Percentiles rank a stretch among this genome's conserved stretches.
phyloP scores from a whole-genome alignment of 2,888 invertebrate species.

The Pharmacophagus antenor region DNA sequence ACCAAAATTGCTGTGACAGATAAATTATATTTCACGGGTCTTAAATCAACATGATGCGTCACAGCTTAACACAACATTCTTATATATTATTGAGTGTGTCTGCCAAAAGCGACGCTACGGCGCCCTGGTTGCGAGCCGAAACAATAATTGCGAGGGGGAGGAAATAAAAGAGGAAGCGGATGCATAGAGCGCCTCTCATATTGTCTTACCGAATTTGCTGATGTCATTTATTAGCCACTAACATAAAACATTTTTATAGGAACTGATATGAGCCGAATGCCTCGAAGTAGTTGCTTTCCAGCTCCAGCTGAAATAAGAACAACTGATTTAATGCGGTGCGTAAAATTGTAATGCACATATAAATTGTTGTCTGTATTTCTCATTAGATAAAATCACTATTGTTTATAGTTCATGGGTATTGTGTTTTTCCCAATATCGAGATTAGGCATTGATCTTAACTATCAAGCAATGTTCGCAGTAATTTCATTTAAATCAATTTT shows the following conservation, averaged over 20 bases:
- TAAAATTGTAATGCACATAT: slow-evolving; percentile 64
- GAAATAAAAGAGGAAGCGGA: slow-evolving; percentile 68
- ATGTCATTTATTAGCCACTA: slow-evolving; percentile 81
- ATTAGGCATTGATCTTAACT: too few relatives aligned
- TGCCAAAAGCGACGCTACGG: slow-evolving; percentile 64
- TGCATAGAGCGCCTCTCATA: slow-evolving; percentile 72
- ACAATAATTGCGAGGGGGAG: slow-evolving; percentile 73
- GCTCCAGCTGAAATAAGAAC: slow-evolving; percentile 64
- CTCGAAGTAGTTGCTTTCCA: slow-evolving; percentile 58
- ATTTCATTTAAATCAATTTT: too few relatives aligned
- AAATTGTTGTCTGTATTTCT: slow-evolving; percentile 16
- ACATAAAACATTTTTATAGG: slow-evolving; percentile 81
- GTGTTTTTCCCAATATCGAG: too few relatives aligned
- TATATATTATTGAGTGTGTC: slow-evolving; percentile 56
- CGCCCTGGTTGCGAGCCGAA: slow-evolving; percentile 64
- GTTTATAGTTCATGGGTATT: not conserved
- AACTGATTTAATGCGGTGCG: slow-evolving; percentile 67
- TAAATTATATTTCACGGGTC: slow-evolving; percentile 18
- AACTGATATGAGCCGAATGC: slow-evolving; percentile 67
- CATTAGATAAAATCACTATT: not conserved
- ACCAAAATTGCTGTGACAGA: not conserved
- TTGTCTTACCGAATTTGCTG: slow-evolving; percentile 80
- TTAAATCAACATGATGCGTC: slow-evolving; percentile 43
- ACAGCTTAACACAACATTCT: slow-evolving; percentile 62
- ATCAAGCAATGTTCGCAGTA: too few relatives aligned